Conservation (phyloP, 2,888 invertebrate species). For the Volucella inanis region DNA sequence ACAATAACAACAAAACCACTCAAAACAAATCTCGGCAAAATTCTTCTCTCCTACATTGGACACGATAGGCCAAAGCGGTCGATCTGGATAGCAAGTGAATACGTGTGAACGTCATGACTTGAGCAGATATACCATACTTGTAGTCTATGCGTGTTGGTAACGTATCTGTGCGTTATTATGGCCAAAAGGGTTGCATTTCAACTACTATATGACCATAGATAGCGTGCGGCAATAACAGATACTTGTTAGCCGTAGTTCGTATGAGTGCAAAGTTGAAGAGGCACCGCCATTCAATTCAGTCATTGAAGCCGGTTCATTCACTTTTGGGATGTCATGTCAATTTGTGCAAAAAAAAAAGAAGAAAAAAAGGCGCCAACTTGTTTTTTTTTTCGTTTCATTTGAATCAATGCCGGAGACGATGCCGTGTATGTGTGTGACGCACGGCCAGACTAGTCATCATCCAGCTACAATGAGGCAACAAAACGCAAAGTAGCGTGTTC, state of each 20-base stretch:
- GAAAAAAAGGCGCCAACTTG: conserved; percentile 58
- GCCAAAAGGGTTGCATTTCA: conserved; percentile 66
- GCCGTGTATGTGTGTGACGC: conserved; percentile 54
- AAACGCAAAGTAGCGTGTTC: conserved; percentile 74
- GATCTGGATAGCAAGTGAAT: not conserved
- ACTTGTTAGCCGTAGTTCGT: too few relatives aligned
- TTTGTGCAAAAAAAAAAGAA: conserved; percentile 48
- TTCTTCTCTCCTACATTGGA: conserved; percentile 35
- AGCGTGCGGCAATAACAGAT: conserved; percentile 43
- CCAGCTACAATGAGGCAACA: conserved; percentile 65
- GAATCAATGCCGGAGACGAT: conserved; percentile 54
- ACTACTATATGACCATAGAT: conserved; percentile 13
- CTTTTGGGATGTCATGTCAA: conserved; percentile 73
- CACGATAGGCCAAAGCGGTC: conserved; percentile 36
- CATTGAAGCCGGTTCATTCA: conserved; percentile 69
- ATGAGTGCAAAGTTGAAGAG: conserved; percentile 69
- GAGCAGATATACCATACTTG: conserved; percentile 11
- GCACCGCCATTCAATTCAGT: conserved; percentile 23
- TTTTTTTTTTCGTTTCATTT: conserved; percentile 3
- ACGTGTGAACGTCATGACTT: conserved; percentile 9
- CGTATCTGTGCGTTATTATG: conserved; percentile 21
- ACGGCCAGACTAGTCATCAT: conserved; percentile 44
- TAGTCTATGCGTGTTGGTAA: conserved; percentile 47
- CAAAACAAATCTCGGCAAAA: conserved; percentile 55
- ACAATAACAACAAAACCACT: conserved; percentile 20